A percentile compares a stretch with the other conserved stretches of the same genome.
phyloP scores from a whole-genome alignment of 2,888 invertebrate species.

The Scaptomyza polygonia region DNA sequence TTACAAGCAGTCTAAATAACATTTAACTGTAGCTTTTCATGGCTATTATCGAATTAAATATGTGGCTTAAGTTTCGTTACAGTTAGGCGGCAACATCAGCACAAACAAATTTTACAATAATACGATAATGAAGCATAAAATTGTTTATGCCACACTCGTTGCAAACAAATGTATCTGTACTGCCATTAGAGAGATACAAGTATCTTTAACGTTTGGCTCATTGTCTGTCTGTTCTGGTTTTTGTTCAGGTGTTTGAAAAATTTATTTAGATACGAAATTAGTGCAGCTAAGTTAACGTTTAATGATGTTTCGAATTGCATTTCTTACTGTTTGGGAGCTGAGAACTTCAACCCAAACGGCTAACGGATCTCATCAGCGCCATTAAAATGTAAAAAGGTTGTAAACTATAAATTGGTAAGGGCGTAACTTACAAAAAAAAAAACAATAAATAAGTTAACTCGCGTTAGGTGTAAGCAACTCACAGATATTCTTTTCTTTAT shows the following conservation, averaged over 20 bases:
- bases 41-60: constrained; percentile 10
- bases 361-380: constrained; percentile 53
- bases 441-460: neutral
- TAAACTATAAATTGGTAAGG: constrained; percentile 72
- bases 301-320: constrained; percentile 71
- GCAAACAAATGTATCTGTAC: constrained; percentile 26
- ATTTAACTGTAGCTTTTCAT: constrained; percentile 11
- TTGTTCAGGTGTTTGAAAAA: constrained; percentile 65
- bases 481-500: constrained; percentile 5
- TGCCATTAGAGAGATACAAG: constrained; percentile 23
- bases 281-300: constrained; percentile 64
- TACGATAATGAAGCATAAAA: constrained; percentile 57
- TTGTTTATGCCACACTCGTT: constrained; percentile 31
- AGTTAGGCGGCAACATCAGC: constrained; percentile 43
- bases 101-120: constrained; percentile 39
- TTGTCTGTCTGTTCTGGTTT: constrained; percentile 43
- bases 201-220: constrained; percentile 12
- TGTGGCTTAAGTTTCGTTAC: constrained; percentile 18
- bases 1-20: neutral
- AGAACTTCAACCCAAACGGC: constrained; percentile 29
- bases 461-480: neutral
- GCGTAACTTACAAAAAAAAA: constrained; percentile 23
- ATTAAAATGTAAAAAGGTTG: constrained; percentile 73
- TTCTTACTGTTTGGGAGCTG: constrained; percentile 45
- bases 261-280: constrained; percentile 68